These are phyloP conservation scores for Netelia melanura DNA, from an alignment of 2,888 invertebrate species.

Conservation along the genomic window DNA sequence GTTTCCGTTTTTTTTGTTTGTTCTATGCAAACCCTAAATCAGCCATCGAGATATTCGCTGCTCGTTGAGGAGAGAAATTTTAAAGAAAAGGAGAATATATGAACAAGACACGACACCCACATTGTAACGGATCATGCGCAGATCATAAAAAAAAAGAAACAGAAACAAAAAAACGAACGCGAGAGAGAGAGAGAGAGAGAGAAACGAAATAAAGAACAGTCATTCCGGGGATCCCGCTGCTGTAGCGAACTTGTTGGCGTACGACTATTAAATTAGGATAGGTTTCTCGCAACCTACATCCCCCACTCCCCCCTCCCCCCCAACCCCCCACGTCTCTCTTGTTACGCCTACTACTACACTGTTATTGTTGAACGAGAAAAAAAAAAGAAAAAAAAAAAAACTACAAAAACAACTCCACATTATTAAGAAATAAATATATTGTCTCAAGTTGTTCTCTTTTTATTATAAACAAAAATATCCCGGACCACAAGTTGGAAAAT, in stretches of 20 bases:
- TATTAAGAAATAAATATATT: conserved; percentile 85
- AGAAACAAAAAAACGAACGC: conserved; percentile 11
- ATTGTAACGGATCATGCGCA: conserved; percentile 27
- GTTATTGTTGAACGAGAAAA: conserved; percentile 82
- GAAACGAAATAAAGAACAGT: conserved; percentile 32
- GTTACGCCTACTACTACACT: conserved; percentile 84
- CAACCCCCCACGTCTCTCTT: conserved; percentile 83
- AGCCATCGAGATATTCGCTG: conserved; percentile 28
- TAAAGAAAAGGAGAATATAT: conserved; percentile 1
- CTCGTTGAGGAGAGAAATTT: conserved; percentile 14
- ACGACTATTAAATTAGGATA: conserved; percentile 79
- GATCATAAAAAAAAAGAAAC: neutral
- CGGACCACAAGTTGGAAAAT: conserved; percentile 10
- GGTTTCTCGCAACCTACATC: conserved; percentile 81
- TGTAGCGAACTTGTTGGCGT: conserved; percentile 82
- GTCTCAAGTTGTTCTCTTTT: conserved; percentile 77
- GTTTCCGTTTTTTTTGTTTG: neutral
- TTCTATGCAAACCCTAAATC: conserved; percentile 19
- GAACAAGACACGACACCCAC: conserved; percentile 28
- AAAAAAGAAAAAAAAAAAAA: conserved; percentile 70
- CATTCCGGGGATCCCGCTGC: conserved; percentile 60
- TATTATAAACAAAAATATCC: neutral
- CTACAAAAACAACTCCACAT: conserved; percentile 81
- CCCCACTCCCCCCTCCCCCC: conserved; percentile 73
- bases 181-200: conserved; percentile 6